Evolutionary conservation across 2,888 invertebrate species (phyloP).

Genomic region (Asteroscopus sphinx): DNA sequence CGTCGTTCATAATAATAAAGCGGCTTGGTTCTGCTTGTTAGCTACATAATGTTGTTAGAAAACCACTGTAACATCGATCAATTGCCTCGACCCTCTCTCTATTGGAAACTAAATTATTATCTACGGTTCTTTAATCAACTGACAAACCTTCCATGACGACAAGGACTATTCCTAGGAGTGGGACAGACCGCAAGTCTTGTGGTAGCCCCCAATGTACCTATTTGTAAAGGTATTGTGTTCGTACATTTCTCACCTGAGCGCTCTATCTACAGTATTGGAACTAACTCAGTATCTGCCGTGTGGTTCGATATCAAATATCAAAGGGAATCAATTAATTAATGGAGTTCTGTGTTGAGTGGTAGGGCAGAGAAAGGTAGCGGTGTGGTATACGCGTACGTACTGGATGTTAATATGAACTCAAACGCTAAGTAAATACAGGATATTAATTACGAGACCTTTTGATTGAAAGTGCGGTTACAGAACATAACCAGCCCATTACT

Average conservation of each 20-base stretch:
- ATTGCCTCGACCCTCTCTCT: too few species aligned
- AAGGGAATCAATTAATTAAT: conserved; percentile 38
- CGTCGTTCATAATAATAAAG: too few species aligned
- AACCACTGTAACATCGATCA: too few species aligned
- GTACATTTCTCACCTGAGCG: conserved; percentile 14
- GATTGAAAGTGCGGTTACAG: too few species aligned
- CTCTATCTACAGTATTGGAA: conserved; percentile 1
- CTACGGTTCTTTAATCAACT: too few species aligned
- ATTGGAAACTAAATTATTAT: too few species aligned
- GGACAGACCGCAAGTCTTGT: conserved; percentile 21
- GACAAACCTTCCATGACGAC: not conserved
- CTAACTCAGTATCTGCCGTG: conserved; percentile 9
- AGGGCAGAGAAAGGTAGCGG: not conserved
- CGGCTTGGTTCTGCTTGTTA: too few species aligned
- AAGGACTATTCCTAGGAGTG: not conserved
- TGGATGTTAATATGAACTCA: too few species aligned
- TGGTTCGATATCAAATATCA: conserved; percentile 27
- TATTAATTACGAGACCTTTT: too few species aligned
- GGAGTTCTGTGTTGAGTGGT: not conserved
- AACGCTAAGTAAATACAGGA: too few species aligned
- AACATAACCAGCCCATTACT: too few species aligned
- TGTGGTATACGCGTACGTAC: not conserved
- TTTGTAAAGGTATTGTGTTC: conserved; percentile 12
- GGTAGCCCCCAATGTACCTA: conserved; percentile 1
- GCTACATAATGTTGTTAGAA: too few species aligned